phyloP scores from a whole-genome alignment of 2,888 invertebrate genomes.

The Drosophila merina region DNA sequence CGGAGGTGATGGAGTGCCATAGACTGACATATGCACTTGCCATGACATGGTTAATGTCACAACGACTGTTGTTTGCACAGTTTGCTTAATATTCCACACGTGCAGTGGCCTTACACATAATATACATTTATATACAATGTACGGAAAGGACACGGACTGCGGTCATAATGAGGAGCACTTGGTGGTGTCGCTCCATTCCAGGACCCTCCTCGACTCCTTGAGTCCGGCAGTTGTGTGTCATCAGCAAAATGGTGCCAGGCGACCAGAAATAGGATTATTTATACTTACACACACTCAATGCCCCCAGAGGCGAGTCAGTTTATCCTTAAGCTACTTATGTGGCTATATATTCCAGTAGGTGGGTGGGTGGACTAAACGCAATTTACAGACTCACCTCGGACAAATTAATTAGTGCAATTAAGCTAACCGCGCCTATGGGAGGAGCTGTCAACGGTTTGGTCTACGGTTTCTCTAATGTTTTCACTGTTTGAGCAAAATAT shows the following conservation, averaged over 20 bases:
- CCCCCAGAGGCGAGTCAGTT: constrained; percentile 19
- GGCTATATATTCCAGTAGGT: neutral
- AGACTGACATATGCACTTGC: constrained; percentile 50
- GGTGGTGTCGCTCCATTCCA: constrained; percentile 6
- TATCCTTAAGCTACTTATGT: constrained; percentile 39
- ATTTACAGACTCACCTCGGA: constrained; percentile 61
- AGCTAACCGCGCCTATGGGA: constrained; percentile 38
- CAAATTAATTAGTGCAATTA: constrained; percentile 74
- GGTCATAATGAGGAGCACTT: constrained; percentile 30
- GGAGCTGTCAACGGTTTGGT: constrained; percentile 16
- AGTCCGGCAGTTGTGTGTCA: constrained; percentile 45
- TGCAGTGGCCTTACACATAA: constrained; percentile 30
- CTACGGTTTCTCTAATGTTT: constrained; percentile 4
- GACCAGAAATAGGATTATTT: constrained; percentile 25
- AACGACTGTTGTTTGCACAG: constrained; percentile 48
- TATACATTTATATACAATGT: neutral
- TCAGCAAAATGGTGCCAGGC: constrained; percentile 57
- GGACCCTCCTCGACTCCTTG: constrained; percentile 2
- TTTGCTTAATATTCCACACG: constrained; percentile 61
- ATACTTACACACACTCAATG: constrained; percentile 27
- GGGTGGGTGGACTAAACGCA: constrained; percentile 17
- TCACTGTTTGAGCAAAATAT: constrained; percentile 30
- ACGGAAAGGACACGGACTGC: neutral
- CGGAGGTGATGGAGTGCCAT: constrained; percentile 20
- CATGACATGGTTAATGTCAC: constrained; percentile 49